These are phyloP conservation scores for Setophaga coronata DNA, from an alignment of 2,113 vertebrate genomes.

Conservation along the genomic window DNA sequence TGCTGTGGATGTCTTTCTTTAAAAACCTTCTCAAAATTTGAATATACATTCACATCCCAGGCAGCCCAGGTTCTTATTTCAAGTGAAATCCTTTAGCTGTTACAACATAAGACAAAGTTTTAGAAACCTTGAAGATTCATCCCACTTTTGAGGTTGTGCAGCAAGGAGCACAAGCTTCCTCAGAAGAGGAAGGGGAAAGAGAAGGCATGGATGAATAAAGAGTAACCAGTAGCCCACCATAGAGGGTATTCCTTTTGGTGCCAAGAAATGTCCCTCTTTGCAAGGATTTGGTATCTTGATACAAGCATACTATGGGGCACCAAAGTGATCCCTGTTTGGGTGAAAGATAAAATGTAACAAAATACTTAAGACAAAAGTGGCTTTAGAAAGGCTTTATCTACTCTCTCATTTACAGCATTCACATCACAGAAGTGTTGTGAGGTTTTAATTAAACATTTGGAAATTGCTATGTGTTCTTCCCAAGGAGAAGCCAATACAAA, in stretches of 20 bases:
- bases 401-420: not conserved
- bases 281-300: not conserved
- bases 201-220: not conserved
- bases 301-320: not conserved
- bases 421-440: not conserved
- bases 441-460: conserved; percentile 47
- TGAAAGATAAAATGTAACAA: not conserved
- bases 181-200: not conserved
- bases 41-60: not conserved
- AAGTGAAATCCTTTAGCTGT: not conserved
- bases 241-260: not conserved
- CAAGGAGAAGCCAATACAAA: conserved; percentile 22
- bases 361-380: not conserved
- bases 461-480: conserved; percentile 13
- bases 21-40: not conserved
- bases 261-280: not conserved
- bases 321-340: not conserved
- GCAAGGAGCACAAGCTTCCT: not conserved
- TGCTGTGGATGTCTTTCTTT: not conserved
- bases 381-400: not conserved
- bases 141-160: not conserved
- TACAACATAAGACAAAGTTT: not conserved
- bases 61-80: not conserved
- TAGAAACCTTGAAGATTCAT: not conserved
- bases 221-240: not conserved